Evolutionary conservation across 2,113 vertebrate genomes (phyloP).

Genomic region (Sprattus sprattus): DNA sequence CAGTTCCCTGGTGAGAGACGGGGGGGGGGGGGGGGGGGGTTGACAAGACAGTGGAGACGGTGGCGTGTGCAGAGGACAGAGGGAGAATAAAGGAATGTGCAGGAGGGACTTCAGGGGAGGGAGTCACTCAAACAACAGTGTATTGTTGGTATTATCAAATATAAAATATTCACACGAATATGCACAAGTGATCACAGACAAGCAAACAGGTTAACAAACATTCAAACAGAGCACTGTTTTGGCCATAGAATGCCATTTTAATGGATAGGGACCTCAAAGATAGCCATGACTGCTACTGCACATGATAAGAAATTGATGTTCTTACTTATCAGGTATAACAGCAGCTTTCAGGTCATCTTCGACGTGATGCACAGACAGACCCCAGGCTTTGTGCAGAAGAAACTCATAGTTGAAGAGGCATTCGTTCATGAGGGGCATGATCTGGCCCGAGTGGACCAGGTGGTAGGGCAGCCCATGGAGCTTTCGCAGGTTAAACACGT

Average conservation of each 20-base stretch:
- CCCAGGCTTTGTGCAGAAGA: slow-evolving; percentile 69
- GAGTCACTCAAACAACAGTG: too few relatives aligned
- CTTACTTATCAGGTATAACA: slow-evolving; percentile 64
- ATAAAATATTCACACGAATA: not conserved
- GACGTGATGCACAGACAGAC: slow-evolving; percentile 63
- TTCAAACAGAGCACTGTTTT: not conserved
- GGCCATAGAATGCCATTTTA: too few relatives aligned
- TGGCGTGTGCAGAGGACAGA: not conserved
- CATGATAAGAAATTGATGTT: not conserved
- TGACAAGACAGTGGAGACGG: too few relatives aligned
- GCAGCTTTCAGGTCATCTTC: slow-evolving; percentile 69
- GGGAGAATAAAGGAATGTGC: not conserved
- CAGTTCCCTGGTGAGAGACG: slow-evolving; percentile 50
- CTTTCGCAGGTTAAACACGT: slow-evolving; percentile 66
- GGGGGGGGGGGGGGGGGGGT: not conserved
- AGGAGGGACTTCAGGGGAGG: not conserved
- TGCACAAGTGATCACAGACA: not conserved
- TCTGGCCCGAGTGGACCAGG: slow-evolving; percentile 64
- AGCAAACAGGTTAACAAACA: too few relatives aligned
- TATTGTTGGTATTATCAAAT: not conserved
- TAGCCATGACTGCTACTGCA: too few relatives aligned
- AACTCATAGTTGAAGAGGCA: slow-evolving; percentile 74
- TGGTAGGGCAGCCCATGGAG: slow-evolving; percentile 68
- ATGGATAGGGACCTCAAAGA: too few relatives aligned
- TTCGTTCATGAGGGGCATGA: slow-evolving; percentile 58